Evolutionary conservation across 2,888 invertebrate genomes (phyloP).

Genomic region (Cerastis rubricosa): DNA sequence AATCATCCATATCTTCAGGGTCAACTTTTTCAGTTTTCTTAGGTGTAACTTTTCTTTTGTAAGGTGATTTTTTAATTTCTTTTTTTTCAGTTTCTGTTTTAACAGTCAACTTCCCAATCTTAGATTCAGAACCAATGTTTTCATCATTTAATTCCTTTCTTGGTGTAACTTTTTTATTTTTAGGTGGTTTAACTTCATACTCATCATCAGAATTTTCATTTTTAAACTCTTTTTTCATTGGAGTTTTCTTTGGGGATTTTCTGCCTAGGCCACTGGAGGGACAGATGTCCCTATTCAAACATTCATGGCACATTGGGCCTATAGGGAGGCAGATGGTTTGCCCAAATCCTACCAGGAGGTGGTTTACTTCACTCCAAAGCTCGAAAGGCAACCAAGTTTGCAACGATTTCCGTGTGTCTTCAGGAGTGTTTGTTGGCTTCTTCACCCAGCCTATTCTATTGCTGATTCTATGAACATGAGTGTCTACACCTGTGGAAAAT

Average conservation of each 20-base stretch:
- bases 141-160: constrained; percentile 65
- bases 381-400: constrained; percentile 97
- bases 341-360: constrained; percentile 98
- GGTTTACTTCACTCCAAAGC: constrained; percentile 96
- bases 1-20: constrained; percentile 54
- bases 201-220: constrained; percentile 55
- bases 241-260: constrained; percentile 83
- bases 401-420: constrained; percentile 95
- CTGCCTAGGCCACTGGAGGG: constrained; percentile 91
- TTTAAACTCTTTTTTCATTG: constrained; percentile 71
- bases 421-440: constrained; percentile 94
- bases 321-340: constrained; percentile 97
- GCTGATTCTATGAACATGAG: constrained; percentile 98
- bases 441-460: constrained; percentile 97
- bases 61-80: constrained; percentile 48
- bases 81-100: constrained; percentile 30
- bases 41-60: constrained; percentile 62
- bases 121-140: constrained; percentile 39
- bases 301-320: constrained; percentile 95
- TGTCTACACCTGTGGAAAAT: constrained; percentile 95
- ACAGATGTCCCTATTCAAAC: constrained; percentile 96
- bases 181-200: constrained; percentile 60
- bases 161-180: constrained; percentile 68
- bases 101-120: constrained; percentile 35
- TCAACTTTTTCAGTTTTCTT: constrained; percentile 40